Percentiles rank a stretch among this genome's conserved stretches.
These are phyloP conservation scores for Luscinia megarhynchos DNA, from an alignment of 2,797 vertebrate genomes.

Conservation along the genomic window DNA sequence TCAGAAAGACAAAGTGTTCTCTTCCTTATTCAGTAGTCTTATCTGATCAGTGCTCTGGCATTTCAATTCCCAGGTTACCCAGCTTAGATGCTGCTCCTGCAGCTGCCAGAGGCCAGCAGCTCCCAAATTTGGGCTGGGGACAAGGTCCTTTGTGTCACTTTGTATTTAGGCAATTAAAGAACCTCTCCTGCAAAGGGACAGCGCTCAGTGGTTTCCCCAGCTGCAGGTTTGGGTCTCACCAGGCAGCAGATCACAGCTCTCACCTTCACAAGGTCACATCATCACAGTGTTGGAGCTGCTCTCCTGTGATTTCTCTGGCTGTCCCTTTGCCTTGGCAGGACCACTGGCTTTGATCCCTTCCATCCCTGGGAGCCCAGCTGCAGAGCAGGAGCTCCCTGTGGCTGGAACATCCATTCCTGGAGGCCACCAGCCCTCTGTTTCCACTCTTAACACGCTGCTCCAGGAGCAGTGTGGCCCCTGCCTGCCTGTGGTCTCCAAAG, in stretches of 20 bases:
- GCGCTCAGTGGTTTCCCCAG: neutral
- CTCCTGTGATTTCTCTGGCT: neutral
- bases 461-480: neutral
- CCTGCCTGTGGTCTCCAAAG: neutral
- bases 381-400: neutral
- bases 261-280: neutral
- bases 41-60: neutral
- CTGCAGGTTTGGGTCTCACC: neutral
- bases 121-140: neutral
- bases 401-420: neutral
- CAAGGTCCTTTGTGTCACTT: neutral
- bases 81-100: neutral
- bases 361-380: neutral
- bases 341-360: neutral
- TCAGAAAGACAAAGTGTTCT: neutral
- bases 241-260: neutral
- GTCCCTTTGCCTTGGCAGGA: neutral
- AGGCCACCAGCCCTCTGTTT: neutral
- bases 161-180: neutral
- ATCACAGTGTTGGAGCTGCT: rapidly evolving
- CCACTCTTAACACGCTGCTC: rapidly evolving
- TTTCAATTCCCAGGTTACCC: slow-evolving; percentile 11
- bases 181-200: neutral
- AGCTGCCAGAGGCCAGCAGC: neutral
- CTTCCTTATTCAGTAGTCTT: slow-evolving; percentile 3